These are phyloP conservation scores for Gortyna flavago DNA, from an alignment of 2,888 invertebrate species.

Conservation along the genomic window DNA sequence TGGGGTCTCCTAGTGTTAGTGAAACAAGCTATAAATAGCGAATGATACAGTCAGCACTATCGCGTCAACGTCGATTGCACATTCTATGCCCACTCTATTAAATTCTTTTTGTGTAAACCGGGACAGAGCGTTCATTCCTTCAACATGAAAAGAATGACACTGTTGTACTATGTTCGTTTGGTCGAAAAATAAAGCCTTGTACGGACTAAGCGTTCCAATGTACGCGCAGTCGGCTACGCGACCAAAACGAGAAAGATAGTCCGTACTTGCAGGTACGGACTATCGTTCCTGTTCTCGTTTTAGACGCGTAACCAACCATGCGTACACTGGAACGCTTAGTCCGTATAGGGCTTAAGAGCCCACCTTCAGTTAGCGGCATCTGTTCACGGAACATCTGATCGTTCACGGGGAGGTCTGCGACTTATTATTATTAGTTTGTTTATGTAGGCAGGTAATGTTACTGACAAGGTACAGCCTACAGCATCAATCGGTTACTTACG, in stretches of 20 bases:
- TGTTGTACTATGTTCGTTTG: not conserved
- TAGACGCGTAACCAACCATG: no score
- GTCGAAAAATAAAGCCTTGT: not conserved
- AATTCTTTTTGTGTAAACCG: not conserved
- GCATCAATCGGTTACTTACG: not conserved
- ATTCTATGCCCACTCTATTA: not conserved
- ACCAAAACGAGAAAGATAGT: no score
- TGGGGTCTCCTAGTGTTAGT: not conserved
- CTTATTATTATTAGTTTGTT: not conserved
- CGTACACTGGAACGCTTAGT: no score
- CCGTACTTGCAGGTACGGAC: no score
- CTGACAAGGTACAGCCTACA: not conserved
- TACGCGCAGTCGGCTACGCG: no score
- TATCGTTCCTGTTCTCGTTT: no score
- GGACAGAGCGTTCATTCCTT: not conserved
- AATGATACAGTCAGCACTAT: not conserved
- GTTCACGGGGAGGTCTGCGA: not conserved
- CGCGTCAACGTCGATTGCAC: not conserved
- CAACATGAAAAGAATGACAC: not conserved
- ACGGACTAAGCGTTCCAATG: no score
- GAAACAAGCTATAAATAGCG: not conserved
- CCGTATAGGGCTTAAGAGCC: no score
- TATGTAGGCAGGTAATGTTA: not conserved
- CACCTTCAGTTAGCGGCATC: not conserved
- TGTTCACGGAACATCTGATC: not conserved